Evolutionary conservation across 2,888 invertebrate species (phyloP).

Genomic region (Parnassius orleans): DNA sequence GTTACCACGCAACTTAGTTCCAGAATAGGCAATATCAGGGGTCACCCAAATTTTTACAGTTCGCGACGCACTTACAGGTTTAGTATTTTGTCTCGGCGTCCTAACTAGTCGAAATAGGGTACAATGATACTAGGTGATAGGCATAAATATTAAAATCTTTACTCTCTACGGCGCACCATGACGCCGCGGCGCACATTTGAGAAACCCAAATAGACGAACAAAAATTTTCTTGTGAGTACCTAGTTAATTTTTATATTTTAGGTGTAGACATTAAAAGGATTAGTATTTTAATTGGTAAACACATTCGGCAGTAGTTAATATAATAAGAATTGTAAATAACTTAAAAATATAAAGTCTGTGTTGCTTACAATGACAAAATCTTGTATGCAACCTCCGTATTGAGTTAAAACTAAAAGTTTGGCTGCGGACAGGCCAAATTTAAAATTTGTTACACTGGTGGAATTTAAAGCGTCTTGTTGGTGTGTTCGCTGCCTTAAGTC

Average conservation of each 20-base stretch:
- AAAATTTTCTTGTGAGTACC: too few species aligned
- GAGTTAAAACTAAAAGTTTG: neutral
- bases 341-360: neutral
- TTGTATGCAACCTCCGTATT: conserved; percentile 20
- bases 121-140: too few species aligned
- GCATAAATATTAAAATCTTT: too few species aligned
- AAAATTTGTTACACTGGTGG: neutral
- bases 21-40: neutral
- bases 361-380: neutral
- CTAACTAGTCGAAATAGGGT: too few species aligned
- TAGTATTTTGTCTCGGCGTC: too few species aligned
- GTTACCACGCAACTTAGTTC: neutral
- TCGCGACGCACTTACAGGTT: too few species aligned
- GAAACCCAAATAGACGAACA: too few species aligned
- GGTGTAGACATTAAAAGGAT: neutral
- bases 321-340: conserved; percentile 17
- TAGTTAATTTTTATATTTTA: too few species aligned
- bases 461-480: neutral
- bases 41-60: too few species aligned
- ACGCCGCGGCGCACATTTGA: too few species aligned
- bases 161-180: too few species aligned
- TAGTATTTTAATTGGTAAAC: conserved; percentile 1
- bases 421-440: conserved; percentile 9
- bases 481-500: conserved; percentile 35
- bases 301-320: conserved; percentile 2